Percentiles rank a stretch among this genome's conserved stretches.
Evolutionary conservation across 1,140 invertebrate species (phyloP).

Genomic region (Wiebesia pumilae): DNA sequence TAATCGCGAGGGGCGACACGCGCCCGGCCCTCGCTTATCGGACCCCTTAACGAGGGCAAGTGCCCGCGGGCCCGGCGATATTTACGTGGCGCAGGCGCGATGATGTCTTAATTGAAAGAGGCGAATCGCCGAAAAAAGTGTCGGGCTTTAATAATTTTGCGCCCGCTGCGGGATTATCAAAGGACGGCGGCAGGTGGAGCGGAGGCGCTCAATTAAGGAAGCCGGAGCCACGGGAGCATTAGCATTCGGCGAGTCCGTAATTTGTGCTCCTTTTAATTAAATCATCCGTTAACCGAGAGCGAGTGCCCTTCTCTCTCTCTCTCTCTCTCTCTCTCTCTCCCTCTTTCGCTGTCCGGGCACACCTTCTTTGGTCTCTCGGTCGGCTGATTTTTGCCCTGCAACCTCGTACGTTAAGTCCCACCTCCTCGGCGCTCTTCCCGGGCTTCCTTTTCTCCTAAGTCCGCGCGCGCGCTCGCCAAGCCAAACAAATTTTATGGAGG

Average conservation of each 20-base stretch:
- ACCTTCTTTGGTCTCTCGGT: conserved; percentile 31
- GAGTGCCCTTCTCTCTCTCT: conserved; percentile 50
- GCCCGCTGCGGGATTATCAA: conserved; percentile 16
- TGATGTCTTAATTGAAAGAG: conserved; percentile 44
- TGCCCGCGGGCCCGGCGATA: background rate
- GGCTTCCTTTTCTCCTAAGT: conserved; percentile 57
- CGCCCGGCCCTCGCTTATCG: background rate
- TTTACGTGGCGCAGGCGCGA: too few relatives aligned
- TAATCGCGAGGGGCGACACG: conserved; percentile 18
- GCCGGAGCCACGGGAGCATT: conserved; percentile 68
- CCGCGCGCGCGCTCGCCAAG: conserved; percentile 49
- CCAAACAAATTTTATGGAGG: conserved; percentile 65
- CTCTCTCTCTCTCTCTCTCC: too few relatives aligned
- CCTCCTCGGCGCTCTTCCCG: conserved; percentile 42
- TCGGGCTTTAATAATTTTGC: conserved; percentile 46
- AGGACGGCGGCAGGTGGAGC: conserved; percentile 50
- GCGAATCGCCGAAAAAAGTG: conserved; percentile 4
- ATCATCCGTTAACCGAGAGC: conserved; percentile 73
- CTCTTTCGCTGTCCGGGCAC: conserved; percentile 52
- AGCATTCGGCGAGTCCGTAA: conserved; percentile 74
- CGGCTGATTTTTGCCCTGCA: background rate
- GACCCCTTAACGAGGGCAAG: conserved; percentile 21
- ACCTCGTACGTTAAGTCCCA: conserved; percentile 55
- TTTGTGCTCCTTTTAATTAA: conserved; percentile 77
- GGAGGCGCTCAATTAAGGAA: conserved; percentile 72